A percentile compares a stretch with the other conserved stretches of the same genome.
These are phyloP conservation scores for Macrosiphum euphorbiae DNA, from an alignment of 2,888 invertebrate species.

Conservation along the genomic window DNA sequence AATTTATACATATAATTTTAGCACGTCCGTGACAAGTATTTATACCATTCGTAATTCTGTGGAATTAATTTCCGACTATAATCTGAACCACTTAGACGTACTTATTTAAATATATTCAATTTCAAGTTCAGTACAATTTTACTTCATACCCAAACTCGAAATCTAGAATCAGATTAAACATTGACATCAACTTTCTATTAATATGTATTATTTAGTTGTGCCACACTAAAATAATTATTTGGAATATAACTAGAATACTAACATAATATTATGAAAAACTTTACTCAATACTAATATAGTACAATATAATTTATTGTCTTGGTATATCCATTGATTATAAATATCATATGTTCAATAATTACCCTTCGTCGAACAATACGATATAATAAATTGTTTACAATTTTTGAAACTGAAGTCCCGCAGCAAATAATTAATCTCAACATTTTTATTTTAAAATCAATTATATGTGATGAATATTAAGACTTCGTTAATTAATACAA, in stretches of 20 bases:
- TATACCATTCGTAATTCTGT: background rate
- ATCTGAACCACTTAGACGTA: background rate
- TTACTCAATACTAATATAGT: no score
- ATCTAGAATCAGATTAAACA: background rate
- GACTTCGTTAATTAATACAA: background rate
- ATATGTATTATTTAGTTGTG: background rate
- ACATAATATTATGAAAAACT: background rate
- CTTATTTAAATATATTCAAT: background rate
- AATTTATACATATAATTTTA: background rate
- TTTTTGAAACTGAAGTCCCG: background rate
- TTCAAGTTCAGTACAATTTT: background rate
- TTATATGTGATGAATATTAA: constrained; percentile 9
- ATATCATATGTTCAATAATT: background rate
- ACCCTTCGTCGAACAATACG: background rate
- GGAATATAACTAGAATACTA: background rate
- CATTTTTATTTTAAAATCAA: background rate
- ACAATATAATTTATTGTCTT: background rate
- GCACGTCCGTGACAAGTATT: background rate
- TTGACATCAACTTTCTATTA: background rate
- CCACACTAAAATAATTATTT: background rate
- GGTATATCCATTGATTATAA: background rate
- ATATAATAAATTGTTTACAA: background rate
- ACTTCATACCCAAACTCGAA: background rate
- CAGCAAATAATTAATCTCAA: background rate
- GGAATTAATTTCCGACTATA: background rate